Evolutionary conservation across 2,113 vertebrate species (phyloP), one percentile per base, ranked within the genome.

Genomic region (Zosterops borbonicus): DNA sequence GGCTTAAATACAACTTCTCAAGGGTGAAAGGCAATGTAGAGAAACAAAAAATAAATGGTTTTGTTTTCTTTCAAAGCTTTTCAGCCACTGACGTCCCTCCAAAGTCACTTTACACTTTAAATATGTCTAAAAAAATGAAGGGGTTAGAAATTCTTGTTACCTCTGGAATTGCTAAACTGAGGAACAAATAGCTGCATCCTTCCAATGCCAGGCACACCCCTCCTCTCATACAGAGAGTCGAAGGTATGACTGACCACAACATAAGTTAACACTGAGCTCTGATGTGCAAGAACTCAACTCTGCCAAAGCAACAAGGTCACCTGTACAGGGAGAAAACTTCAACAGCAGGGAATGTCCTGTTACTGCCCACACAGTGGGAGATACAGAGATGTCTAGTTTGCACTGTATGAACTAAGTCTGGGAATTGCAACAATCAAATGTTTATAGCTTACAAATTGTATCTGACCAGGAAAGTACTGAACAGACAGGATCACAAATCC

Each of bases 311-410:
- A 50, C n/a, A 37, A 27, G 6, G 20, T 29, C 33, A 65, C 24
- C 41, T 20, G 28, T 2, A 46, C 18, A 64, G 41, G 50, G n/a
- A 83, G 47, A 83, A 69, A 77, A 47, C 78, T 74, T 42, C 24
- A 49, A 9, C 16, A 74, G 64, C 42, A 83, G 33, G 86, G 46
- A 74, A 52, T 9, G 41, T 35, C n/a, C 44, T 44, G 8, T 16
- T 35, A 33, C 22, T 74, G 59, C 59, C 62, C 47, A 35, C 4
- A 13, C 42, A 63, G 22, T 28, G 24, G 0, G 7, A 83, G 42
- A 44, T 4, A 35, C 0, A 71, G 35, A 58, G 37, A 18, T 6
- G 20, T 0, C 15, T 35, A 3, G 0, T 33, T 35, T 37, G 41
- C 37, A 75, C 44, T 31, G n/a, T 44, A 53, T 2, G 29, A 42